phyloP scores from a whole-genome alignment of 2,113 vertebrate species.

The Charadrius vociferus region DNA sequence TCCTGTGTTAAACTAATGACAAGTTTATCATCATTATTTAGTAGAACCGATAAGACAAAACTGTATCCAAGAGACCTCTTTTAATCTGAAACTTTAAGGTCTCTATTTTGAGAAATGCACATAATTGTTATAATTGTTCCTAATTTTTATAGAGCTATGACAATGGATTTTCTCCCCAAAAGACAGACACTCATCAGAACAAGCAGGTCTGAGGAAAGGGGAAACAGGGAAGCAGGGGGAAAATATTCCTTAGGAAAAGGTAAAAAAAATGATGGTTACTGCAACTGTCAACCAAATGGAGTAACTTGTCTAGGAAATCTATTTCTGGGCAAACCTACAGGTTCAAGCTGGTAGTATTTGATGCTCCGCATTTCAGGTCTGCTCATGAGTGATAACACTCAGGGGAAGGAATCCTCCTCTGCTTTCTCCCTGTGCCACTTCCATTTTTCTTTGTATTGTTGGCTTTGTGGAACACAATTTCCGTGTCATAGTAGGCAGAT shows the following conservation, averaged over 20 bases:
- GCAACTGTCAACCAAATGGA: background rate
- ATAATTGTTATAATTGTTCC: background rate
- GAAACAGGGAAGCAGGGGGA: background rate
- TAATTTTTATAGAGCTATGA: background rate
- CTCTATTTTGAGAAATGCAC: background rate
- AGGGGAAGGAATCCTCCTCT: background rate
- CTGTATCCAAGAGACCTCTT: background rate
- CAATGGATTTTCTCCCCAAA: background rate
- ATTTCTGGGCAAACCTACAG: background rate
- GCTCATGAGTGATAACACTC: rapidly evolving
- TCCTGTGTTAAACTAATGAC: background rate
- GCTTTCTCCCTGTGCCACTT: background rate
- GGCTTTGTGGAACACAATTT: background rate
- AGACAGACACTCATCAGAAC: background rate
- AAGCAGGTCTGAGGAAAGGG: background rate
- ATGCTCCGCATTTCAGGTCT: background rate
- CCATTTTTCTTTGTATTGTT: background rate
- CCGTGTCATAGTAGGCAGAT: background rate
- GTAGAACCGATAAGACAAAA: background rate
- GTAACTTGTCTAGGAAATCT: background rate
- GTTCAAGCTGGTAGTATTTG: background rate
- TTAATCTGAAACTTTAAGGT: background rate
- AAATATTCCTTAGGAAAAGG: background rate
- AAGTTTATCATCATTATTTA: background rate
- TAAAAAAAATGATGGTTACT: background rate